Evolutionary conservation across 2,888 invertebrate genomes (phyloP), one percentile per base, ranked within the genome.

Genomic region (Cryptocheilus praepositus): DNA sequence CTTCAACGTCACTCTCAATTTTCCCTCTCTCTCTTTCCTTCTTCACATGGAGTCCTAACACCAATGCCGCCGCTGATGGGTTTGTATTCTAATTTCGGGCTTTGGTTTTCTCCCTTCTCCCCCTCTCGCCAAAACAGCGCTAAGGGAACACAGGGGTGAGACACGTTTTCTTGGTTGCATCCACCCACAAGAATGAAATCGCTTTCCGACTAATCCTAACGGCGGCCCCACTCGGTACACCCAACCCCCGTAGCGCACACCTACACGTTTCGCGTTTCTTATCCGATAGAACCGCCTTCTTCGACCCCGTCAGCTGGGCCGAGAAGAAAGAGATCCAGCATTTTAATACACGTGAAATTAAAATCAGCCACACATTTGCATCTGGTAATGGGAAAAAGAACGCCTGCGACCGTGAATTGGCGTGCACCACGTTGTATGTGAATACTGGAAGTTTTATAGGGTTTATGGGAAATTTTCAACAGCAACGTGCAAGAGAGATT

Each of bases 341-440:
- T 90, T 90, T 91, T 91, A 91, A 91, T 91, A 90, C 90, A 90
- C 90, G 90, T 89, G 89, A 91, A 91, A 91, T 91, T 91, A 91
- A 91, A 90, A 90, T 91, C 90, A 90, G 90, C 89, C 89, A 88
- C 89, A 89, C 89, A 91, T 91, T 91, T 91, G 91, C 91, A 91
- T 91, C 87, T 85, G 88, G 90, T 91, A 91, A 91, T 91, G 91
- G 89, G 90, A 91, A 90, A 90, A 90, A 82, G 83, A 83, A 74
- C 75, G 58, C 61, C 44, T 46, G 18, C 61, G 51, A 52, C 56
- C 58, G 52, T 28, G 66, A 61, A 70, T 76, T 76, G 65, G 55
- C 72, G 74, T 67, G 73, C 70, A 73, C 59, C 3, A 11, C 36
- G 36, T 7, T 11, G 36, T 36, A 36, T 11, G 36, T 11, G 1